Base-by-base conservation (phyloP, 2,888 invertebrate genomes). In the Venusia cambrica region DNA sequence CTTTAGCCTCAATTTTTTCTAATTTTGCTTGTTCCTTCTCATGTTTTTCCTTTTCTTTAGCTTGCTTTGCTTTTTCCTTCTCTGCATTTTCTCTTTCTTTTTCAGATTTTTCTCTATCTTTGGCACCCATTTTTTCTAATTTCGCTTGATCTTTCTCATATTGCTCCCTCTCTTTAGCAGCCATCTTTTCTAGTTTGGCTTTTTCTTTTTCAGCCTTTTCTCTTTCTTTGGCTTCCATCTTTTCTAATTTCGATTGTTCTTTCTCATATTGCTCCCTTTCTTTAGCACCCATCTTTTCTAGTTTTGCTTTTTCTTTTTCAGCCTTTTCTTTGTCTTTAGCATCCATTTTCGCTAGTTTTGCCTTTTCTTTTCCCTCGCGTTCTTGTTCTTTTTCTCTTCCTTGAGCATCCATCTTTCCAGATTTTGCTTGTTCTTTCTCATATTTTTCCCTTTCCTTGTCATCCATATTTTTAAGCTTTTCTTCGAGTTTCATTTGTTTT, bases 391-490 rank as follows among this genome's bases (percentile, higher is more conserved):
- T 43, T 19, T 42, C 33, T 28, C 17, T 11, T 26, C 40, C 48
- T 12, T 26, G 24, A 3, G 30, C 24, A 4, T 36, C 11, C 2
- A 5, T 8, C 17, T 19, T 30, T 17, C 31, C 32, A 5, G 16
- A 29, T 22, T 42, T 52, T 7, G 48, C 45, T 6, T 17, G 40
- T 14, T 48, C 43, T 27, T 31, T 37, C 2, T 31, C 28, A 1
- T 13, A 17, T n/a, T 10, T 26, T 15, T 27, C 26, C 10, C 26
- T 45, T 29, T 33, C 40, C 40, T 35, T 32, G 2, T 13, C 22
- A 6, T 5, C 11, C 21, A 4, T 11, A 24, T 22, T 32, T 5
- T 33, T 41, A 4, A 15, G 35, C 19, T 29, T 42, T 22, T 29
- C 37, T 15, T 15, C n/a, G n/a, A n/a, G n/a, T 24, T 9, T 46